A percentile compares a stretch with the other conserved stretches of the same genome.
Evolutionary conservation across 53 echinoderm and acorn worm species (phyloP).

Genomic region (Antedon mediterranea): DNA sequence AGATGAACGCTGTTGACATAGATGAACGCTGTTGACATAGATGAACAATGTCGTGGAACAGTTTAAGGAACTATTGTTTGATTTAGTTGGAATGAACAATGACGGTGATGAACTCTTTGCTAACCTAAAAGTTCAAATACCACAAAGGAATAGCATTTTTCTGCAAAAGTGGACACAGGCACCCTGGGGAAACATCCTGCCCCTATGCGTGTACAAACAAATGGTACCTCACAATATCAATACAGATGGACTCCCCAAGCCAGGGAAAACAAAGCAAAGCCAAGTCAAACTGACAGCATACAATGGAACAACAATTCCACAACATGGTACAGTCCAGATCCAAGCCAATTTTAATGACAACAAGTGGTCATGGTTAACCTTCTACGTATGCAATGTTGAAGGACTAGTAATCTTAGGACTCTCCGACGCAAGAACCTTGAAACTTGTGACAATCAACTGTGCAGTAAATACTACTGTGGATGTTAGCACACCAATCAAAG

Average conservation of each 20-base stretch:
- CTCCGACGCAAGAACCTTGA: not conserved
- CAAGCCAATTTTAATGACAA: not conserved
- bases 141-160: conserved; percentile 4
- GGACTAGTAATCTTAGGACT: not conserved
- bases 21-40: too few species aligned
- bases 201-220: conserved; percentile 20
- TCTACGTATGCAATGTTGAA: not conserved
- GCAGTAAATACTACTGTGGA: not conserved
- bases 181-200: conserved; percentile 43
- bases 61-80: too few species aligned
- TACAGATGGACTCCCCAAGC: not conserved
- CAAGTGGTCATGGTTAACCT: conserved; percentile 2
- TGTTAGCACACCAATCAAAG: conserved; percentile 5
- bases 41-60: too few species aligned
- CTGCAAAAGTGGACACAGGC: conserved; percentile 33
- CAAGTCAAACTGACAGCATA: conserved; percentile 5
- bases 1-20: not conserved
- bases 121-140: not conserved
- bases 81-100: not conserved
- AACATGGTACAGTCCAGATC: conserved; percentile 5
- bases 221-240: not conserved
- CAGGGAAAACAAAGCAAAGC: not conserved
- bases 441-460: not conserved
- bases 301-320: conserved; percentile 8
- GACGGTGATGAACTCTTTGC: not conserved